These are phyloP conservation scores for Ophiothrix spiculata DNA, from an alignment of 35 echinoderm and acorn worm genomes.

Conservation along the genomic window DNA sequence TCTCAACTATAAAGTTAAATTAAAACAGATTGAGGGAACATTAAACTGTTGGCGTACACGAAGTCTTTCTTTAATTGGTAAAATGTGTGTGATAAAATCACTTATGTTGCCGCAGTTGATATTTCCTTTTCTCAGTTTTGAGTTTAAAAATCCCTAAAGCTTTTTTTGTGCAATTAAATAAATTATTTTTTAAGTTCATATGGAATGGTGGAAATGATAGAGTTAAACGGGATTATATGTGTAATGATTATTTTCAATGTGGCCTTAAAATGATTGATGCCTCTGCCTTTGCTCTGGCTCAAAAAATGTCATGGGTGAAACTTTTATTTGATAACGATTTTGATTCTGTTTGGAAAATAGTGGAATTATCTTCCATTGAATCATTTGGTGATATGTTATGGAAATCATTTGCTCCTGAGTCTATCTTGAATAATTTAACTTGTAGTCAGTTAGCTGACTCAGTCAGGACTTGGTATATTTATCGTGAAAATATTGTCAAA, in stretches of 20 bases:
- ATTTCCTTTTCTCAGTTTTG: slow-evolving; percentile 17
- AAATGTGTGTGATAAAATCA: slow-evolving; percentile 34
- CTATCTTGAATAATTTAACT: not conserved
- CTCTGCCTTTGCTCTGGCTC: not conserved
- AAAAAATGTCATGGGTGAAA: no score
- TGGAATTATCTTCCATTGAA: not conserved
- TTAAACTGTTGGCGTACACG: slow-evolving; percentile 15
- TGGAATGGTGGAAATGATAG: not conserved
- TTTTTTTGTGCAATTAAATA: not conserved
- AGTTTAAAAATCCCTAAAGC: no score
- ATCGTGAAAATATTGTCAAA: not conserved
- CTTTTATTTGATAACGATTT: no score
- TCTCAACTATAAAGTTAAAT: slow-evolving; percentile 28
- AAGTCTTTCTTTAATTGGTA: not conserved
- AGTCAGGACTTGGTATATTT: not conserved
- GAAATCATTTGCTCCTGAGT: not conserved
- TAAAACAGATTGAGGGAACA: slow-evolving; percentile 17
- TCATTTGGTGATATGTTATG: slow-evolving; percentile 7
- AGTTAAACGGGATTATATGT: not conserved
- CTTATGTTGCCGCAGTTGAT: slow-evolving; percentile 5
- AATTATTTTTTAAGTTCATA: not conserved
- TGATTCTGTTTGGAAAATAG: not conserved
- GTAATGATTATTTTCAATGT: not conserved
- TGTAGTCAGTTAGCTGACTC: not conserved
- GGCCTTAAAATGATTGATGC: not conserved